Base-by-base conservation (phyloP, 2,888 invertebrate genomes). In the Ditula angustiorana region DNA sequence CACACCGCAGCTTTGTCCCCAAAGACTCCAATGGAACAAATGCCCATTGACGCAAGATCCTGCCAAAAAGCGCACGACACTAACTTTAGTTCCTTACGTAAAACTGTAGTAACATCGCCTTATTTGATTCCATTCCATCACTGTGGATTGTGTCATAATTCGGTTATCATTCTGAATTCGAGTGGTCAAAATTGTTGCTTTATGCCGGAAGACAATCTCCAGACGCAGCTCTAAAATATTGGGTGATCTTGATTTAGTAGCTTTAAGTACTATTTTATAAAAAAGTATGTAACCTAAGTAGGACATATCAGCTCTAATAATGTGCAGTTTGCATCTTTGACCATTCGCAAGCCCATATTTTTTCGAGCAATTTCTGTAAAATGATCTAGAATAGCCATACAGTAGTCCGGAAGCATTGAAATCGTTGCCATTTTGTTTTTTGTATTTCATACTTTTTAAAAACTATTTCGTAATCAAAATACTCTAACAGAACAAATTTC, bases 1-100 rank as follows among this genome's bases (percentile, higher is more conserved):
- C 50, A 50, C 37, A 56, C 67, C 33, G 37, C 67, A 52, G 26
- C 61, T 67, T 56, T 52, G 64, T 60, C 65, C 75, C 74, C 68
- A 68, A 71, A 75, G 70, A 64, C 71, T 67, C 68, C 72, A 65
- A 70, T 76, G 72, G 75, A 69, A 66, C 21, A 74, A 61, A 70
- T 67, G 66, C 57, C 60, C 52, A 66, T 78, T 84, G 80, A 76
- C 73, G 78, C 74, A 80, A 81, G 72, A 67, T 70, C 58, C 66
- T 58, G 66, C 66, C 65, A 66, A 66, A 71, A 69, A 73, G 68
- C 74, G 73, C 70, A 72, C 70, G 68, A 69, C 60, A 60, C 68
- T 59, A 65, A 23, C n/a, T 35, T 66, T 78, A 28, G 52, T 49
- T 16, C 49, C 57, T 66, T 81, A 78, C 77, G 75, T 77, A 81